Evolutionary conservation across 2,888 invertebrate genomes (phyloP), one percentile per base, ranked within the genome.

Genomic region (Morpho achilles): DNA sequence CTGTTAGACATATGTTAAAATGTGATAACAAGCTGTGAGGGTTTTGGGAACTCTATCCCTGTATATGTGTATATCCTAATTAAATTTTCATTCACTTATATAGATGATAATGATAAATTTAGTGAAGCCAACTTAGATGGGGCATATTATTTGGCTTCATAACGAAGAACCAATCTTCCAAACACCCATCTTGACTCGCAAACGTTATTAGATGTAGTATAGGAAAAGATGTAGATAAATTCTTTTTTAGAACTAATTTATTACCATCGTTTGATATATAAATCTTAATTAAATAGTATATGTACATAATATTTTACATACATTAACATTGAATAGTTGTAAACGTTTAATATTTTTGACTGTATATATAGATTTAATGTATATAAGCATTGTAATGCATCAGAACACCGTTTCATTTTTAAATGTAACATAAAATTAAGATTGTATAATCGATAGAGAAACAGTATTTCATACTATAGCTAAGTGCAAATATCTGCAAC

Each of bases 331-430:
- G 61, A 63, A 68, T 65, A 68, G 58, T 67, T 69, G 62, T 70
- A 66, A 52, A 62, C 58, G 32, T 32, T 32, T 32, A 32, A 32
- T 32, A 32, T 32, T 32, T 32, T 32, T 32, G 32, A 32, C 59
- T 81, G 80, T 83, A 81, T 72, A 81, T 80, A 80, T 76, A 76
- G 74, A 53, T 60, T 54, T 71, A 68, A 67, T 76, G 75, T 77
- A 77, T 76, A 78, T 77, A 76, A 55, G 50, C 53, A 56, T 56
- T 56, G 45, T 56, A 64, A 63, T 60, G 71, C 74, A 69, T 76
- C 73, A 69, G 70, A 69, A 72, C 73, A 74, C 75, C 73, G 61
- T 64, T 32, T 32, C 64, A 63, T 52, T 57, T 60, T 58, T 62
- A 60, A 49, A 52, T 59, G 48, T 57, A 62, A 57, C n/a, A 43